Evolutionary conservation across 2,888 invertebrate species (phyloP).

Genomic region (Mesochorus sp.): DNA sequence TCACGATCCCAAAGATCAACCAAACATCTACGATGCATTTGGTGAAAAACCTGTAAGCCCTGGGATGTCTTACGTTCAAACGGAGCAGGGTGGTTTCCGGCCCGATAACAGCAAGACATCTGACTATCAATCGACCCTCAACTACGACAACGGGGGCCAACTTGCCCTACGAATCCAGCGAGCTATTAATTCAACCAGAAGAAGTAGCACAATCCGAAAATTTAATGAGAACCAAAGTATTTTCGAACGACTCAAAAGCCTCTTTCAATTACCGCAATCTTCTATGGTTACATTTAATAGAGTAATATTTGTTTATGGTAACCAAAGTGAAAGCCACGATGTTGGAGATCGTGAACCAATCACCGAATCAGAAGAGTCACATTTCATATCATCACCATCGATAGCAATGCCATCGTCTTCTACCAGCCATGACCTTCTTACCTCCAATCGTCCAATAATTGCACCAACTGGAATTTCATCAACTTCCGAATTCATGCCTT

Average conservation of each 20-base stretch:
- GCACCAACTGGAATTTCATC: not conserved
- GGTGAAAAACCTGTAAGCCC: conserved; percentile 11
- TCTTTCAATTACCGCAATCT: not conserved
- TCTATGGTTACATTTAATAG: not conserved
- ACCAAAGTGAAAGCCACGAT: not conserved
- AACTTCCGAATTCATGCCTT: not conserved
- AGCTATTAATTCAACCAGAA: conserved; percentile 9
- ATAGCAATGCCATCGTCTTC: conserved; percentile 23
- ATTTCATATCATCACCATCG: not conserved
- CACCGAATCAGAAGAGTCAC: conserved; percentile 20
- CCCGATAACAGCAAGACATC: not conserved
- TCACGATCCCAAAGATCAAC: not conserved
- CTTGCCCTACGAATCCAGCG: conserved; percentile 48
- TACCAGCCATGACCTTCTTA: conserved; percentile 5
- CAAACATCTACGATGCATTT: conserved; percentile 24
- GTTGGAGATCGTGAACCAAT: not conserved
- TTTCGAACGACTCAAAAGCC: not conserved
- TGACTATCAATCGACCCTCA: not conserved
- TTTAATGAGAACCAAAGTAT: not conserved
- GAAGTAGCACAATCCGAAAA: not conserved
- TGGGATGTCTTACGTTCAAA: not conserved
- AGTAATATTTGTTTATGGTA: conserved; percentile 1
- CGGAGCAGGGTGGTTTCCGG: conserved; percentile 13
- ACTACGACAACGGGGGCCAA: conserved; percentile 40
- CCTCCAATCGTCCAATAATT: not conserved